Conservation (phyloP, 2,113 vertebrate species). For the Caranx ignobilis region DNA sequence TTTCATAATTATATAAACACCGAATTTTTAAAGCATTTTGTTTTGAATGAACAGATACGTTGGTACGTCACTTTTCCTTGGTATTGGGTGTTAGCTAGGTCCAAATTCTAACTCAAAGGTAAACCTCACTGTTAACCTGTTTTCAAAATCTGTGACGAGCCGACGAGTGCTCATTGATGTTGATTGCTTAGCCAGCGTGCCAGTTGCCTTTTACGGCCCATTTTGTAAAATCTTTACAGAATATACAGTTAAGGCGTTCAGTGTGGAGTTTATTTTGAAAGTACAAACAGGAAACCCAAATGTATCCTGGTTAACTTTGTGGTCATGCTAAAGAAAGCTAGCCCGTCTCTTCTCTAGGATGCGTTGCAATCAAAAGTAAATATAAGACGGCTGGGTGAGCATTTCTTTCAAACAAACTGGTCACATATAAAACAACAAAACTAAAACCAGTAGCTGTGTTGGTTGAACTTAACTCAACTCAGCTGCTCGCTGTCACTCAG, state of each 20-base stretch:
- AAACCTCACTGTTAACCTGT: not conserved
- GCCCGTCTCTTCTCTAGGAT: not conserved
- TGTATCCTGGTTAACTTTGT: not conserved
- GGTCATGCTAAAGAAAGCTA: slow-evolving; percentile 32
- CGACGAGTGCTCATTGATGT: not conserved
- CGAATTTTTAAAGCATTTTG: not conserved
- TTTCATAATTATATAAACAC: not conserved
- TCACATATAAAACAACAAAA: not conserved
- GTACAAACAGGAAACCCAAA: not conserved
- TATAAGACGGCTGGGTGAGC: accelerated
- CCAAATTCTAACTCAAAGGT: not conserved
- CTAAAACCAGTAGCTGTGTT: not conserved
- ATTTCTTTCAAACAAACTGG: not conserved
- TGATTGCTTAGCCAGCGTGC: too few relatives aligned
- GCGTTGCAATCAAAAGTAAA: not conserved
- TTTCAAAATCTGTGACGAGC: not conserved
- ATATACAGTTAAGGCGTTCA: accelerated
- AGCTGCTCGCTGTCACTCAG: slow-evolving; percentile 50
- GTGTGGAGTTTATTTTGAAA: slow-evolving; percentile 33
- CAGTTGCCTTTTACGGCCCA: not conserved
- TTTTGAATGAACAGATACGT: not conserved
- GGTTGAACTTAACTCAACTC: slow-evolving; percentile 43
- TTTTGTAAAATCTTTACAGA: not conserved
- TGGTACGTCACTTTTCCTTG: not conserved
- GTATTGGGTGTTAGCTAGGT: not conserved